Percentiles rank a stretch among this genome's conserved stretches.
Conservation (phyloP, 2,797 vertebrate genomes). For the Alfaro cultratus region DNA sequence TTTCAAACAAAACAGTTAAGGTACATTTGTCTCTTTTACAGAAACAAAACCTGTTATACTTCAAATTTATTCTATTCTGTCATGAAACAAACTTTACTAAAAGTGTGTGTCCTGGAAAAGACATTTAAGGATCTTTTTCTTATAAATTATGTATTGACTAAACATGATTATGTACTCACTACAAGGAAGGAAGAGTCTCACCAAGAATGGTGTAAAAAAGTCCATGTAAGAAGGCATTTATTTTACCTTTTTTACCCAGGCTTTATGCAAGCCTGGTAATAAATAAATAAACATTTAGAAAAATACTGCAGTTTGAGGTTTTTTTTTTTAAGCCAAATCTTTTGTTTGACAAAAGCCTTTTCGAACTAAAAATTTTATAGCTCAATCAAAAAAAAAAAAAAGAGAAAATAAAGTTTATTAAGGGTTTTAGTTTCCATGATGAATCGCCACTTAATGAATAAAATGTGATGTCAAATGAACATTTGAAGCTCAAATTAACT, state of each 20-base stretch:
- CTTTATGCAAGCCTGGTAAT: background rate
- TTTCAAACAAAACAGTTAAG: background rate
- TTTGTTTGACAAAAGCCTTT: background rate
- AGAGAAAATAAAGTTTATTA: background rate
- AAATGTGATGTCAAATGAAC: background rate
- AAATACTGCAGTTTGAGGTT: background rate
- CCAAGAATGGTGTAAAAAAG: background rate
- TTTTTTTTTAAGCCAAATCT: background rate
- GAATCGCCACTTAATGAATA: background rate
- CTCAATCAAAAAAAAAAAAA: background rate
- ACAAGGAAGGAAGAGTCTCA: background rate
- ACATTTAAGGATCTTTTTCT: background rate
- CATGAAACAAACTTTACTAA: background rate
- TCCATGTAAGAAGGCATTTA: background rate
- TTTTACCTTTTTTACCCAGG: background rate
- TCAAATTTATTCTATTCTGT: background rate
- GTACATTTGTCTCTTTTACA: background rate
- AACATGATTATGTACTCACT: background rate
- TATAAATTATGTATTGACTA: background rate
- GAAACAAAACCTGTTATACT: background rate
- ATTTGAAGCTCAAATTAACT: background rate
- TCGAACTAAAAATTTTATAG: background rate
- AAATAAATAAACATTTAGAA: background rate
- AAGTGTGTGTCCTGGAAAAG: background rate
- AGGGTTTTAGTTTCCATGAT: background rate